Percentiles rank a stretch among this genome's conserved stretches.
Conservation (phyloP, 1,140 invertebrate genomes). For the Trichomalopsis sarcophagae region DNA sequence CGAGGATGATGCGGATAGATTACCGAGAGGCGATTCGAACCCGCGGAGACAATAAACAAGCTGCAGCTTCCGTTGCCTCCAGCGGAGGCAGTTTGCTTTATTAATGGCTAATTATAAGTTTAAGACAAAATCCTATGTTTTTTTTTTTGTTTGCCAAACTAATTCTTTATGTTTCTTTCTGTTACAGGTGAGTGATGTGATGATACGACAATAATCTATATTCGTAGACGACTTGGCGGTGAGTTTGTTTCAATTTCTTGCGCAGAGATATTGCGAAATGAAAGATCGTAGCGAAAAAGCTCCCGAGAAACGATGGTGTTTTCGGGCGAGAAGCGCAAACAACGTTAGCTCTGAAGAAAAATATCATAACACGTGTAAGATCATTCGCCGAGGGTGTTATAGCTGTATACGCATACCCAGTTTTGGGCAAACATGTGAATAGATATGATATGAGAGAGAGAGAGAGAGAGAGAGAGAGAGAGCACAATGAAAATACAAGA, state of each 20-base stretch:
- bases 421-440: constrained; percentile 47
- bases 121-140: background rate
- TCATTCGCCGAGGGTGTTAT: constrained; percentile 1
- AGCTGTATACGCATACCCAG: background rate
- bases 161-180: constrained; percentile 24
- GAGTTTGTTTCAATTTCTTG: constrained; percentile 34
- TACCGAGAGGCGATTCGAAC: constrained; percentile 40
- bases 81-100: no score
- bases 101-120: background rate
- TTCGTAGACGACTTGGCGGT: background rate
- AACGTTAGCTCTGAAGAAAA: background rate
- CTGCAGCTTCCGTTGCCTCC: background rate
- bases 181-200: constrained; percentile 41
- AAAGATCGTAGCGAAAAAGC: background rate
- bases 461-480: constrained; percentile 21
- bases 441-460: constrained; percentile 4
- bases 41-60: constrained; percentile 7
- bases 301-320: background rate
- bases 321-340: background rate
- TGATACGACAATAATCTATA: background rate
- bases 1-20: constrained; percentile 39
- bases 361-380: constrained; percentile 46
- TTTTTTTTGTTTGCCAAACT: background rate
- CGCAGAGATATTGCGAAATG: background rate
- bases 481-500: constrained; percentile 48